Evolutionary conservation across 64 coral and sea anemone genomes (phyloP), one percentile per base, ranked within the genome.

Genomic region (Dendronephthya gigantea): DNA sequence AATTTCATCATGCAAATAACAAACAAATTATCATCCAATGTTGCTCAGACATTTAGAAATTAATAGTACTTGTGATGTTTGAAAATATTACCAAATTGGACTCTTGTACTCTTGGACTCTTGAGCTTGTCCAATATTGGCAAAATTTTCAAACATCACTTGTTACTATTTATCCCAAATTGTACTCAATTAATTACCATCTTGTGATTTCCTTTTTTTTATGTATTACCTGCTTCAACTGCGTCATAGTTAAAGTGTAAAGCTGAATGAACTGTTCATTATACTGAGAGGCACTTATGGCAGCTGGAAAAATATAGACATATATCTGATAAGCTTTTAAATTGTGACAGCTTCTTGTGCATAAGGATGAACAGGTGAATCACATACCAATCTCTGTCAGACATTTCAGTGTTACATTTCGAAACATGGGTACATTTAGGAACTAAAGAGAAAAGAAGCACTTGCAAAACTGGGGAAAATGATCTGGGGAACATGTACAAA

Each of bases 361-460:
- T 43, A 40, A 1, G 41, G n/a, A 32, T 52, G 33, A 23, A n/a
- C 17, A 79, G 19, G 50, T 1, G 35, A 72, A 84, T 2, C 10
- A 38, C 91, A 93, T 66, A 97, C 94, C 94, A 87, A 97, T 97
- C 68, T 97, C 94, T 85, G 94, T 97, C 9, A 97, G 69, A 72
- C 94, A 97, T 86, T 97, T 97, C 65, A 97, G 82, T 4, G 94
- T 97, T 22, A 97, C 92, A 91, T 97, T 97, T 88, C 94, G 65
- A 85, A 97, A 97, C 90, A 97, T 91, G 40, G 94, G 94, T 29
- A 97, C 94, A 91, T 97, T 93, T 10, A 97, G 86, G 85, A 97
- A 97, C 94, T 97, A 70, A 43, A 56, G 52, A 31, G 85, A 88
- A 34, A 87, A 55, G 35, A 29, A 51, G 68, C 25, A 79, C 1